Evolutionary conservation across 2,113 vertebrate genomes (phyloP).

Genomic region (Lontra canadensis): DNA sequence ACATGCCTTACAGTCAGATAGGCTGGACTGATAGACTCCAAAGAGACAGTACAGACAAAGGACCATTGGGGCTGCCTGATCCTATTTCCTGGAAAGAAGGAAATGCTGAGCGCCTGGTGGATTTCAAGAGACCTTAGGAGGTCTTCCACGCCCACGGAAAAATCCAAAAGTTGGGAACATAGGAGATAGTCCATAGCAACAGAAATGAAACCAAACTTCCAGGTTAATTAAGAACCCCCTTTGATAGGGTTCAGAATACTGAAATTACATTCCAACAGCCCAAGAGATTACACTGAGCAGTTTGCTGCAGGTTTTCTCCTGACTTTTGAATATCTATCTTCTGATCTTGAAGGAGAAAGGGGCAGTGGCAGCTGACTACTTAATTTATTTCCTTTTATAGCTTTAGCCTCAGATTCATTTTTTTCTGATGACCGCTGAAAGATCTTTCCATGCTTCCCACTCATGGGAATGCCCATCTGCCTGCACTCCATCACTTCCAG

Average conservation of each 20-base stretch:
- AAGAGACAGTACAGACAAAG: neutral
- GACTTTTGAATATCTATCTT: conserved; percentile 1
- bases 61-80: fast-evolving
- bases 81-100: neutral
- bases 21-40: neutral
- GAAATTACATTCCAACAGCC: neutral
- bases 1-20: neutral
- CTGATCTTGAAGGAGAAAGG: conserved; percentile 29
- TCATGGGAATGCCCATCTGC: conserved; percentile 64
- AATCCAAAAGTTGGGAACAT: neutral
- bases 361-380: neutral
- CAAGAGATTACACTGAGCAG: neutral
- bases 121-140: neutral
- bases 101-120: neutral
- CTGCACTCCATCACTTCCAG: conserved; percentile 59
- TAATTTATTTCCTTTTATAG: conserved; percentile 54
- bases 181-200: neutral
- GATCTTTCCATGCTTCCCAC: conserved; percentile 29
- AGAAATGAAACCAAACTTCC: neutral
- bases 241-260: neutral
- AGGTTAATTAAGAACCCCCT: neutral
- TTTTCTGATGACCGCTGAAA: conserved; percentile 55
- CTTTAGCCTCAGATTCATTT: conserved; percentile 37
- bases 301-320: conserved; percentile 19
- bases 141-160: neutral